phyloP scores from a whole-genome alignment of 2,113 vertebrate genomes.

The Hemichromis elongatus region DNA sequence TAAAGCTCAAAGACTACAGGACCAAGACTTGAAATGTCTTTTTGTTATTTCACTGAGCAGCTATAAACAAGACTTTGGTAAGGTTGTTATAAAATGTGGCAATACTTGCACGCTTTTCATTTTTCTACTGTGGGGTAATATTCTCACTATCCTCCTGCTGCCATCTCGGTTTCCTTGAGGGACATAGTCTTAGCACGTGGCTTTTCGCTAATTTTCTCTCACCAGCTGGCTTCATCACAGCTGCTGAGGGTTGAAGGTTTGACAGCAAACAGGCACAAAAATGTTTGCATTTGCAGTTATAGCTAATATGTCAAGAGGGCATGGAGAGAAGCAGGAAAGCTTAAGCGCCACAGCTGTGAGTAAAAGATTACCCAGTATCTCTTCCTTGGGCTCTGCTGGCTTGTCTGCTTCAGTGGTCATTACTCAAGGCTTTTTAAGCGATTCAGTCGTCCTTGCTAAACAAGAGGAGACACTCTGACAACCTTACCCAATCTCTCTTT shows the following conservation, averaged over 20 bases:
- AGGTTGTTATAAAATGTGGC: not conserved
- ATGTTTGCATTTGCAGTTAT: not conserved
- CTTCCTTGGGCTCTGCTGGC: conserved; percentile 5
- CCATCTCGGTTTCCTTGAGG: not conserved
- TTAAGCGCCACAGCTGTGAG: conserved; percentile 37
- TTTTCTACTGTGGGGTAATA: not conserved
- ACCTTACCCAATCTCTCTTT: not conserved
- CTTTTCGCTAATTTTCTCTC: conserved; percentile 18
- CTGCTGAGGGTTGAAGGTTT: not conserved
- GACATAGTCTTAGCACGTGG: not conserved
- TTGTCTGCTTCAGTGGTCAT: conserved; percentile 27
- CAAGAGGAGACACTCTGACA: not conserved
- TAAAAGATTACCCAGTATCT: not conserved
- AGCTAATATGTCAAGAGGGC: conserved; percentile 19
- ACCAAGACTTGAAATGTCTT: not conserved
- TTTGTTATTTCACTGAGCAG: not conserved
- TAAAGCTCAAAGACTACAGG: not conserved
- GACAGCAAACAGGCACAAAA: not conserved
- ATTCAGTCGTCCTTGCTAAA: not conserved
- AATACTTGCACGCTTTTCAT: not conserved
- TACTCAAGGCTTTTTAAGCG: not conserved
- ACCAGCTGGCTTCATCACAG: conserved; percentile 11
- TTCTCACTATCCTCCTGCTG: conserved; percentile 1
- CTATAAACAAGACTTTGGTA: not conserved
- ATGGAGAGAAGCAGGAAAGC: not conserved